Conservation (phyloP, 2,797 vertebrate species). For the Strix occidentalis region DNA sequence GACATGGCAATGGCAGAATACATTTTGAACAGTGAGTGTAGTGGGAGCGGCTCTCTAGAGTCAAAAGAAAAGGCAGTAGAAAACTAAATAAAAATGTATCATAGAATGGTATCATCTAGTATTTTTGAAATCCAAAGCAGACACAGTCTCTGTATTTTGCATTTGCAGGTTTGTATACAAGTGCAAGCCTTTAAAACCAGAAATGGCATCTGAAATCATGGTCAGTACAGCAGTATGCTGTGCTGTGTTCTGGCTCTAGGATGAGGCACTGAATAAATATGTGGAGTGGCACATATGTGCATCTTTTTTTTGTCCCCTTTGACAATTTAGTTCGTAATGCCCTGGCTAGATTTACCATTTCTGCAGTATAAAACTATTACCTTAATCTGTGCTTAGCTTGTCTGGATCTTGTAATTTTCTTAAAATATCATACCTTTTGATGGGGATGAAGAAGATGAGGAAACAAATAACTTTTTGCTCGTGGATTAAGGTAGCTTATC, state of each 20-base stretch:
- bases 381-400: not conserved
- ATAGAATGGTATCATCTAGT: not conserved
- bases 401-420: not conserved
- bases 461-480: not conserved
- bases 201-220: not conserved
- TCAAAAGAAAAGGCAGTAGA: not conserved
- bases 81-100: not conserved
- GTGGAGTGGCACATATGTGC: fast-evolving
- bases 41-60: not conserved
- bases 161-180: not conserved
- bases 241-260: not conserved
- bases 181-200: not conserved
- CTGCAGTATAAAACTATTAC: not conserved
- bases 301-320: not conserved
- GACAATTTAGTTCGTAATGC: not conserved
- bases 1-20: not conserved
- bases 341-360: not conserved
- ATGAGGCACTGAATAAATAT: not conserved
- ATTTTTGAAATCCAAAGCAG: not conserved
- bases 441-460: not conserved
- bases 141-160: not conserved
- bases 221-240: fast-evolving
- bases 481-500: not conserved
- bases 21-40: not conserved
- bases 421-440: not conserved